Percentiles rank a stretch among this genome's conserved stretches.
Conservation (phyloP, 2,797 vertebrate species). For the Xerus rutilus region DNA sequence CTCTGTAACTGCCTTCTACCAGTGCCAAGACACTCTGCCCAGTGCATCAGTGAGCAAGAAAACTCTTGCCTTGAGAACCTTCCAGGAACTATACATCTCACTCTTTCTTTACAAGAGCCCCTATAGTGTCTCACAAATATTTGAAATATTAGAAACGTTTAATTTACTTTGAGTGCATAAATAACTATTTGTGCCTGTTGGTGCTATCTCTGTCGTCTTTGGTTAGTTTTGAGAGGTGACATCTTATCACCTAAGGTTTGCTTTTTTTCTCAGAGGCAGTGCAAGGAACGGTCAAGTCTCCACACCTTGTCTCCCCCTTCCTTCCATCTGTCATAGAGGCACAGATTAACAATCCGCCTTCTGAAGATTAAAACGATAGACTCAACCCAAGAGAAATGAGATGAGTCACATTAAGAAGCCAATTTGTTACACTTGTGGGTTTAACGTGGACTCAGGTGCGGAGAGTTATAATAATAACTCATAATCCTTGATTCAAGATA, state of each 20-base stretch:
- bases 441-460: background rate
- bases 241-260: background rate
- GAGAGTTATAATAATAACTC: background rate
- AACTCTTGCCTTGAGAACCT: background rate
- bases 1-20: fast-evolving
- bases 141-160: background rate
- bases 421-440: background rate
- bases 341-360: background rate
- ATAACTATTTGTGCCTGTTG: background rate
- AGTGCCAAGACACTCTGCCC: background rate
- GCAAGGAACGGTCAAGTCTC: background rate
- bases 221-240: background rate
- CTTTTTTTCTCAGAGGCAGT: background rate
- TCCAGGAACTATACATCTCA: fast-evolving
- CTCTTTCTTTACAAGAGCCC: background rate
- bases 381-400: background rate
- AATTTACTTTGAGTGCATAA: background rate
- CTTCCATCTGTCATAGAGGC: background rate
- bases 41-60: fast-evolving
- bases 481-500: background rate
- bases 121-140: no score
- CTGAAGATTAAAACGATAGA: background rate
- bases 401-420: background rate
- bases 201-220: no score
- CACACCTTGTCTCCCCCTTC: background rate